Percentiles rank a stretch among this genome's conserved stretches.
Conservation (phyloP, 2,888 invertebrate genomes). For the Eupithecia tripunctaria region DNA sequence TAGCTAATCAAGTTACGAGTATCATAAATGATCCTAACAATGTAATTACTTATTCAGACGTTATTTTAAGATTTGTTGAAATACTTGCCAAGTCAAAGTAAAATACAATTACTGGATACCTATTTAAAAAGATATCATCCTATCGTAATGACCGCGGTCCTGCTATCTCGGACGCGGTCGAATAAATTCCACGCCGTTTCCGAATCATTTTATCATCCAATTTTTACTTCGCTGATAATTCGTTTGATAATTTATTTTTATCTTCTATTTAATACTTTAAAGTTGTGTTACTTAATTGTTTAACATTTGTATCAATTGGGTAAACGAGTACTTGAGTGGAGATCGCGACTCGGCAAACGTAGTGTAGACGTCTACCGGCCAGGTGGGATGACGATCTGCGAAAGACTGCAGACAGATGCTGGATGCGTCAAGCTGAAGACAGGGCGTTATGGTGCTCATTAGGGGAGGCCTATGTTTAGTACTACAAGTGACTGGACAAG, state of each 20-base stretch:
- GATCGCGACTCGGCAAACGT: too few relatives aligned
- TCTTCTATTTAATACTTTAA: not conserved
- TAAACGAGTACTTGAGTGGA: too few relatives aligned
- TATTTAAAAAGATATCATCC: slow-evolving; percentile 23
- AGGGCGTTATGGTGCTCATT: too few relatives aligned
- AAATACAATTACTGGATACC: slow-evolving; percentile 9
- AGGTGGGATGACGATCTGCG: too few relatives aligned
- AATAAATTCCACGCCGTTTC: slow-evolving; percentile 27
- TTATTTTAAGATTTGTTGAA: not conserved
- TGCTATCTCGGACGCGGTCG: slow-evolving; percentile 22
- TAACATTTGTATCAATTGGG: not conserved
- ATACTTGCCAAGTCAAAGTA: not conserved
- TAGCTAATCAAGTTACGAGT: too few relatives aligned
- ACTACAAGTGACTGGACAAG: too few relatives aligned
- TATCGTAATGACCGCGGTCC: slow-evolving; percentile 24
- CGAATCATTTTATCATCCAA: slow-evolving; percentile 29
- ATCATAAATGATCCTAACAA: not conserved
- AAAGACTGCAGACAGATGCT: too few relatives aligned
- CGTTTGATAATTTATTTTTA: slow-evolving; percentile 28
- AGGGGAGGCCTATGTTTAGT: too few relatives aligned
- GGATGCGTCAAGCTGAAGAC: too few relatives aligned
- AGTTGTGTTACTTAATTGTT: not conserved
- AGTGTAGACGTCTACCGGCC: too few relatives aligned
- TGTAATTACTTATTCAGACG: not conserved
- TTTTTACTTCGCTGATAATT: slow-evolving; percentile 23